These are phyloP conservation scores for Microctonus hyperodae DNA, from an alignment of 2,888 invertebrate genomes.

Conservation along the genomic window DNA sequence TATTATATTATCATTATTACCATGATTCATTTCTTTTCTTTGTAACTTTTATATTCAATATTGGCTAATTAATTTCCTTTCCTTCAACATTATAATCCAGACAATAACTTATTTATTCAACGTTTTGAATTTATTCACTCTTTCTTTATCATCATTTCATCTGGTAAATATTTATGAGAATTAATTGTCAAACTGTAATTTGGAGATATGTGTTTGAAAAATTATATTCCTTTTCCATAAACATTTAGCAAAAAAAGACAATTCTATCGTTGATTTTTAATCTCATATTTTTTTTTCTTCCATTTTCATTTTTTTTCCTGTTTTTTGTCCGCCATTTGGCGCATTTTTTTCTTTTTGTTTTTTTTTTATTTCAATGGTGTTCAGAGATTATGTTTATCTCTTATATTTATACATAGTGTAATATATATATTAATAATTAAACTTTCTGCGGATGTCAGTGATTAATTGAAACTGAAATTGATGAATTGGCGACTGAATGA, in stretches of 20 bases:
- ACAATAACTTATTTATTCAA: conserved; percentile 35
- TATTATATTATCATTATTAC: background rate
- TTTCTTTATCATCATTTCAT: conserved; percentile 8
- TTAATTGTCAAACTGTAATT: conserved; percentile 33
- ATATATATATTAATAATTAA: background rate
- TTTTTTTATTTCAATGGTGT: conserved; percentile 8
- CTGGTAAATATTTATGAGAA: background rate
- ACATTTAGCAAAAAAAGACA: conserved; percentile 39
- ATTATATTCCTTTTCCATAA: conserved; percentile 47
- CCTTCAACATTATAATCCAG: conserved; percentile 31
- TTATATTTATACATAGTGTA: background rate
- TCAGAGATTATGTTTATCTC: background rate
- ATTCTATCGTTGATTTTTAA: background rate
- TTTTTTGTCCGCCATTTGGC: background rate
- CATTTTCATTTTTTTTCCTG: background rate
- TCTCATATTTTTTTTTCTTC: background rate
- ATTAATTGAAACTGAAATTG: conserved; percentile 59
- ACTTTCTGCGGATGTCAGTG: conserved; percentile 56
- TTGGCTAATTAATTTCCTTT: too few species aligned
- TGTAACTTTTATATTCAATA: background rate
- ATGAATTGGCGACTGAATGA: conserved; percentile 59
- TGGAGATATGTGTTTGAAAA: conserved; percentile 53
- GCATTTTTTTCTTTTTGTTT: background rate
- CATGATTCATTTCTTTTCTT: background rate
- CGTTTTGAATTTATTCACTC: conserved; percentile 33